Evolutionary conservation across 1,140 invertebrate genomes (phyloP).

Genomic region (Arctopsyche grandis): DNA sequence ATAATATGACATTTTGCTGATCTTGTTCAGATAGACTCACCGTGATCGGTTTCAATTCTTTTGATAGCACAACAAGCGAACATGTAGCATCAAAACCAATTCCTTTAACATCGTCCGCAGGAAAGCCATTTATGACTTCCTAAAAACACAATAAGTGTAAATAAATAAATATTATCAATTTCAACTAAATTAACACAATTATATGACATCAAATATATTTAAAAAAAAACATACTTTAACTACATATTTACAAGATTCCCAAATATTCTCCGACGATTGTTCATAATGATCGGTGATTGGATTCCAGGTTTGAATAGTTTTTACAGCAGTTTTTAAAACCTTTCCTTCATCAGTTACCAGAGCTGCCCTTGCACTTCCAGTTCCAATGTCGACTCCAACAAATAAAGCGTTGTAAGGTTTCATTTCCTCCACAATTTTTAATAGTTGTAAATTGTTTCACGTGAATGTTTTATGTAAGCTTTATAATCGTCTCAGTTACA

Average conservation of each 20-base stretch:
- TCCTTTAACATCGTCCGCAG: slow-evolving; percentile 72
- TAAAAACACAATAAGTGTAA: slow-evolving; percentile 29
- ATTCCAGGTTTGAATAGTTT: slow-evolving; percentile 81
- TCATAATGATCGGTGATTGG: slow-evolving; percentile 83
- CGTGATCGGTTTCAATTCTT: slow-evolving; percentile 75
- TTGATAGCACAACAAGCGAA: slow-evolving; percentile 86
- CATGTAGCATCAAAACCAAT: slow-evolving; percentile 98
- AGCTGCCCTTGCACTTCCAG: slow-evolving; percentile 86
- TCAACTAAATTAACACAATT: neutral
- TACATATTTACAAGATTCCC: slow-evolving; percentile 75
- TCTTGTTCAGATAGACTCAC: slow-evolving; percentile 77
- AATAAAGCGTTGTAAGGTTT: slow-evolving; percentile 68
- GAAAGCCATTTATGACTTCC: slow-evolving; percentile 39
- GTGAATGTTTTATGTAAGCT: neutral
- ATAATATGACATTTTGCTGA: slow-evolving; percentile 91
- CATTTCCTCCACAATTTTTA: slow-evolving; percentile 10
- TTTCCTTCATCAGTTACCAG: slow-evolving; percentile 76
- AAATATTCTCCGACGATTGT: slow-evolving; percentile 93
- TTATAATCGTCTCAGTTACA: neutral
- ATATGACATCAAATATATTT: neutral
- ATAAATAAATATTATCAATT: slow-evolving; percentile 1
- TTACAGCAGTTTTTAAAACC: slow-evolving; percentile 71
- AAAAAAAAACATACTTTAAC: slow-evolving; percentile 71
- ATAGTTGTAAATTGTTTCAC: no score
- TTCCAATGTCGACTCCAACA: slow-evolving; percentile 94